Base-by-base conservation (phyloP, 1,140 invertebrate genomes). In the Orchestia grillus region DNA sequence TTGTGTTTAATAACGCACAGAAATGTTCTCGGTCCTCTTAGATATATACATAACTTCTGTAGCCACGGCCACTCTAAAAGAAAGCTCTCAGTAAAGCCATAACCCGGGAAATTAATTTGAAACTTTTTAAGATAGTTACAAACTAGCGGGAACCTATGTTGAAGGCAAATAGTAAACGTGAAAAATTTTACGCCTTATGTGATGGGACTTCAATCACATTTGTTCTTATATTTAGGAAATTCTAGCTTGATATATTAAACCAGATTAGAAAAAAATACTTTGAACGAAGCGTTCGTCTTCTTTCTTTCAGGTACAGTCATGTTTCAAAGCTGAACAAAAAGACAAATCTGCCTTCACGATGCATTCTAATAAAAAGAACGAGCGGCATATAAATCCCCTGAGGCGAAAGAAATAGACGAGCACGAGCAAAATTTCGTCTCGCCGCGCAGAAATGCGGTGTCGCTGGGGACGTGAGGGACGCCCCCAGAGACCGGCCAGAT, bases 391-490 rank as follows among this genome's bases (percentile, higher is more conserved):
- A 90, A 90, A 90, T 90, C 88, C 88, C 36, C 43, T 42, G 15
- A 90, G 88, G 88, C 43, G 88, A 90, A 90, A 90, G 43, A 90
- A 90, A 77, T 77, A 28, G 88, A 90, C 41, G 41, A 90, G 88
- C 43, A 28, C 88, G 28, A 41, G 6, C 41, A 90, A 43, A 90
- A 90, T 90, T 90, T 42, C 42, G 88, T 43, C 43, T 90, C 43
- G 88, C 28, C 15, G 88, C 88, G 41, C 15, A 90, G 43, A 90
- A 90, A 90, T 90, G n/a, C 88, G 41, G 4, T 3, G 41, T 36
- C 88, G 88, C 11, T 41, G 88, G 36, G 11, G 88, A 4, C 88
- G 15, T 77, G 4, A 90, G 41, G 88, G 43, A 23, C 41, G n/a
- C 88, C 4, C 88, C 36, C 88, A 44, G 88, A 90, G 11, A 42